Percentiles rank a stretch among this genome's conserved stretches.
These are phyloP conservation scores for Cassiopea xamachana DNA, from an alignment of 30 jellyfish, hydroid and myxozoan genomes.

Conservation along the genomic window DNA sequence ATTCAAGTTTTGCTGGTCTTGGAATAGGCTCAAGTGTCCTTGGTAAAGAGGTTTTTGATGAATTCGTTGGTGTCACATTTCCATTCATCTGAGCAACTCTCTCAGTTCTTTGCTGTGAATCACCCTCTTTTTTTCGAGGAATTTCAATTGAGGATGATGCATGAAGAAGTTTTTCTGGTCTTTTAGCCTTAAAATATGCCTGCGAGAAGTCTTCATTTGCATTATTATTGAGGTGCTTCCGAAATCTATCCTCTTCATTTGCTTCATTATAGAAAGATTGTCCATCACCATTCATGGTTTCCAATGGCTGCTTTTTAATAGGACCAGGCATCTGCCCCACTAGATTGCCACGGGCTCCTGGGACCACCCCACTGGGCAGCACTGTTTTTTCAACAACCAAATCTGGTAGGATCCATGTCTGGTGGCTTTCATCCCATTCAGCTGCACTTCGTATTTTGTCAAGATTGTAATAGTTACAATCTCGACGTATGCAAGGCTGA, in stretches of 20 bases:
- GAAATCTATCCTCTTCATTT: constrained; percentile 73
- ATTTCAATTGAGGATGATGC: constrained; percentile 73
- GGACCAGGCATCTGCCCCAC: constrained; percentile 64
- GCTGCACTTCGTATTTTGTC: constrained; percentile 75
- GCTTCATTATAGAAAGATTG: constrained; percentile 62
- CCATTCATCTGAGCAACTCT: constrained; percentile 27
- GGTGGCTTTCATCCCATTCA: constrained; percentile 88
- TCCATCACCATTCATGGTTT: constrained; percentile 45
- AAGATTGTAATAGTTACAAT: constrained; percentile 86
- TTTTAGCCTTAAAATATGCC: constrained; percentile 83
- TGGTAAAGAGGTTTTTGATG: constrained; percentile 56
- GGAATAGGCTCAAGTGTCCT: constrained; percentile 70
- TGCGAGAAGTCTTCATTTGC: constrained; percentile 78
- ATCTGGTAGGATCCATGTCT: constrained; percentile 89
- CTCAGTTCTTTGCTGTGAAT: constrained; percentile 53
- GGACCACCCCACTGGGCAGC: constrained; percentile 80
- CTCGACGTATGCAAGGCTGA: constrained; percentile 97
- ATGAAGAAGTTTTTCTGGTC: constrained; percentile 87
- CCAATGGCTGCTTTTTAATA: constrained; percentile 16
- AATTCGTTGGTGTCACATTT: constrained; percentile 44
- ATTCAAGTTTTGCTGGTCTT: constrained; percentile 88
- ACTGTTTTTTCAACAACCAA: constrained; percentile 81
- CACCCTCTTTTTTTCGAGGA: constrained; percentile 58
- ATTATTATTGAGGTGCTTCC: constrained; percentile 65
- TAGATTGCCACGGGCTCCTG: constrained; percentile 74